Conservation (phyloP, 2,113 vertebrate genomes). For the Chauna torquata region DNA sequence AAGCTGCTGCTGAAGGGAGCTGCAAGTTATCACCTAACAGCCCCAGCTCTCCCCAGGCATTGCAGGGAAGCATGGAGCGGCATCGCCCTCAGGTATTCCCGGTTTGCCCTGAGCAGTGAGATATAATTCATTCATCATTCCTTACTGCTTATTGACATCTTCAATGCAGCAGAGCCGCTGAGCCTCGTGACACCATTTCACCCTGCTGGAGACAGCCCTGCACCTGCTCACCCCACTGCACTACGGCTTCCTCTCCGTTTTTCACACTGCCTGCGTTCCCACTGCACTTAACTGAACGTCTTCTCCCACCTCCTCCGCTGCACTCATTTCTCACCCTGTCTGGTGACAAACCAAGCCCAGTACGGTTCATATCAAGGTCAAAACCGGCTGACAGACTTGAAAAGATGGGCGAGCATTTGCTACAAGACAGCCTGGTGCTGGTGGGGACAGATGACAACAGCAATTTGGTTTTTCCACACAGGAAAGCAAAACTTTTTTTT, state of each 20-base stretch:
- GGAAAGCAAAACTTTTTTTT: neutral
- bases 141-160: neutral
- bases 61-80: neutral
- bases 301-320: neutral
- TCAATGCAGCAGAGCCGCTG: neutral
- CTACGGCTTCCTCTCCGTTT: neutral
- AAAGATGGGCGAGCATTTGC: neutral
- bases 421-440: neutral
- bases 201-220: neutral
- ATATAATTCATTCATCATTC: neutral
- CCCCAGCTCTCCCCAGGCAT: neutral
- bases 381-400: neutral
- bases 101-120: neutral
- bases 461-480: neutral
- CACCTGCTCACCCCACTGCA: neutral
- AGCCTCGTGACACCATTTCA: neutral
- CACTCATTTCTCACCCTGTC: neutral
- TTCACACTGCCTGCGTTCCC: neutral
- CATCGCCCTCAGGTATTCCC: neutral
- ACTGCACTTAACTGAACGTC: fast-evolving
- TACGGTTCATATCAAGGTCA: neutral
- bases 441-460: neutral
- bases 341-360: neutral
- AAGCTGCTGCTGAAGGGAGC: neutral
- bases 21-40: neutral